These are phyloP conservation scores for Dreissena rostriformis DNA, from an alignment of 1,140 invertebrate species.

Conservation along the genomic window DNA sequence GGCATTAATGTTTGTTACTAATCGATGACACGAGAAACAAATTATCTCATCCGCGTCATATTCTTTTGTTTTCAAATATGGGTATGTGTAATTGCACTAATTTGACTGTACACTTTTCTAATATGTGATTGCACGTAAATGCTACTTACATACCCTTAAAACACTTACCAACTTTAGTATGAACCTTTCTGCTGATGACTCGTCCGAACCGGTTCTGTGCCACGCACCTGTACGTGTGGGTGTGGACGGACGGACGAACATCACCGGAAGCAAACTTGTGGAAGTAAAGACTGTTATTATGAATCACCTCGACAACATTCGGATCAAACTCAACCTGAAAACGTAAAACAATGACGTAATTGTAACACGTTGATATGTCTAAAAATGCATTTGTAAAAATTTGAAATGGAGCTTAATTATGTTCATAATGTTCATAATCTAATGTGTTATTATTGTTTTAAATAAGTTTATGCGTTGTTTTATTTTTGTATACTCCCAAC, in stretches of 20 bases:
- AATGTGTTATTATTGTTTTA: too few relatives aligned
- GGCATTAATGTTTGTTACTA: too few relatives aligned
- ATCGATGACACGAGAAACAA: background rate
- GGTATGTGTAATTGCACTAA: background rate
- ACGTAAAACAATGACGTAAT: background rate
- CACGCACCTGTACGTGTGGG: slow-evolving; percentile 95
- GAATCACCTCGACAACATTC: slow-evolving; percentile 89
- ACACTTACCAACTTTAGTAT: slow-evolving; percentile 94
- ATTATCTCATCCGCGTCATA: background rate
- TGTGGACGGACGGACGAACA: slow-evolving; percentile 96
- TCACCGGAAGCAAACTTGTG: slow-evolving; percentile 96
- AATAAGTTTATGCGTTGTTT: too few relatives aligned
- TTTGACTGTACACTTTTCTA: background rate
- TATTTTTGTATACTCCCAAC: too few relatives aligned
- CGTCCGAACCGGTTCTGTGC: slow-evolving; percentile 94
- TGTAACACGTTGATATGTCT: too few relatives aligned
- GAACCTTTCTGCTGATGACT: slow-evolving; percentile 94
- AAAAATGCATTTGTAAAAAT: too few relatives aligned
- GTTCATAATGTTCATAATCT: too few relatives aligned
- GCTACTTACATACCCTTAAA: background rate
- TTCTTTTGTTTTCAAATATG: background rate
- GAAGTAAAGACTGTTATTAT: slow-evolving; percentile 96
- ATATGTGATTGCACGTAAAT: background rate
- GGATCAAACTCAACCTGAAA: slow-evolving; percentile 94
- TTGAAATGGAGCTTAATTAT: too few relatives aligned